A percentile compares a stretch with the other conserved stretches of the same genome.
These are phyloP conservation scores for Lindbergichthys nudifrons DNA, from an alignment of 2,797 vertebrate species.

Conservation along the genomic window DNA sequence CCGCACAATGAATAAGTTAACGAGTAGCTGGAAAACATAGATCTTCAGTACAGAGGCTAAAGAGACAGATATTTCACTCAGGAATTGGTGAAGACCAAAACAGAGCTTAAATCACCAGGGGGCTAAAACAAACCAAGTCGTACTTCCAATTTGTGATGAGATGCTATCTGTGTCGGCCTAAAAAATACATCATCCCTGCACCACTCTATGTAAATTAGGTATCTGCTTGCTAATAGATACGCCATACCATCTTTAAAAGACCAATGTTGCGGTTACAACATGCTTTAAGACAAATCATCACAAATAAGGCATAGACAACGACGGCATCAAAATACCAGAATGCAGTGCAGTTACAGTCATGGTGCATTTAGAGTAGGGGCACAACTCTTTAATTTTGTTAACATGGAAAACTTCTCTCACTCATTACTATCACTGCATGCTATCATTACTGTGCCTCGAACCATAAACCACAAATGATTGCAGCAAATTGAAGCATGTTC, in stretches of 20 bases:
- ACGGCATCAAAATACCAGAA: constrained; percentile 8
- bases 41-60: not conserved
- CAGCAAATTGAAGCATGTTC: constrained; percentile 30
- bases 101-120: not conserved
- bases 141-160: too few species aligned
- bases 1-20: not conserved
- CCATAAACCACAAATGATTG: constrained; percentile 47
- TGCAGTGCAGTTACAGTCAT: constrained; percentile 21
- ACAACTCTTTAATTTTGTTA: constrained; percentile 32
- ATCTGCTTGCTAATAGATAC: not conserved
- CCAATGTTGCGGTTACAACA: not conserved
- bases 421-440: constrained; percentile 27
- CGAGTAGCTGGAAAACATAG: not conserved
- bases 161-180: too few species aligned
- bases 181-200: too few species aligned
- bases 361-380: constrained; percentile 18
- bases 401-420: constrained; percentile 21
- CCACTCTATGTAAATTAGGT: not conserved
- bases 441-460: constrained; percentile 21
- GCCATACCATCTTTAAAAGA: not conserved
- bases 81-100: constrained; percentile 3
- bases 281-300: constrained; percentile 9
- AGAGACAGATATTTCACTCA: not conserved
- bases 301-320: not conserved
- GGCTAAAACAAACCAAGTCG: not conserved